phyloP scores from a whole-genome alignment of 2,797 vertebrate genomes.

The Dendrocincla tyrannina region DNA sequence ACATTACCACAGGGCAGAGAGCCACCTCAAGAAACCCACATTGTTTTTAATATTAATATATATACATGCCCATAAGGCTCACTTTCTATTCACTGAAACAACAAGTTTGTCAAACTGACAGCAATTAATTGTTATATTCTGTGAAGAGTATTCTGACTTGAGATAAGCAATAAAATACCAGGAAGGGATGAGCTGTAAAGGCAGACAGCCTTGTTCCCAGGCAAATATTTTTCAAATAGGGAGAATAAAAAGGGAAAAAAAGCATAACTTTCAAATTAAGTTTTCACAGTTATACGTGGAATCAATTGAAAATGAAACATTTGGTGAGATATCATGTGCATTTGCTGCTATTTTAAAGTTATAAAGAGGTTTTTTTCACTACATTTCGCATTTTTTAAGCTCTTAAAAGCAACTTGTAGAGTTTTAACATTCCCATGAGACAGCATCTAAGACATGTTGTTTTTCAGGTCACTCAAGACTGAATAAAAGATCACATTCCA shows the following conservation, averaged over 20 bases:
- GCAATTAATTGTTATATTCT: neutral
- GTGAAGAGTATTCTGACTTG: neutral
- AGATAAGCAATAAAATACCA: slow-evolving; percentile 1
- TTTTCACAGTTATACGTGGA: neutral
- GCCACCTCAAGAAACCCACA: neutral
- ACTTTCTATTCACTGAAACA: neutral
- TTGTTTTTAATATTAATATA: neutral
- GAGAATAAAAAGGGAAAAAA: neutral
- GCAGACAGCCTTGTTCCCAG: neutral
- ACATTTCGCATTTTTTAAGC: neutral
- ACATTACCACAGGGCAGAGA: fast-evolving
- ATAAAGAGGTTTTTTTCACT: neutral
- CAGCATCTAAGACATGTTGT: neutral
- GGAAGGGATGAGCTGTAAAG: neutral
- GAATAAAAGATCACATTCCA: neutral
- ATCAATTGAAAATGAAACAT: neutral
- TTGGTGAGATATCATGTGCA: neutral
- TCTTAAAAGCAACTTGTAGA: neutral
- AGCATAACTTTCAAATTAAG: neutral
- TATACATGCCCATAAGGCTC: neutral
- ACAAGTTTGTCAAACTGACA: neutral
- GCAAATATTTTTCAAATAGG: neutral
- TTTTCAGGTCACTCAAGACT: neutral
- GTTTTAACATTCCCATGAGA: neutral
- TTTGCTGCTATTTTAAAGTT: neutral